Conservation (phyloP, 2,888 invertebrate species). For the Ectobius pallidus region DNA sequence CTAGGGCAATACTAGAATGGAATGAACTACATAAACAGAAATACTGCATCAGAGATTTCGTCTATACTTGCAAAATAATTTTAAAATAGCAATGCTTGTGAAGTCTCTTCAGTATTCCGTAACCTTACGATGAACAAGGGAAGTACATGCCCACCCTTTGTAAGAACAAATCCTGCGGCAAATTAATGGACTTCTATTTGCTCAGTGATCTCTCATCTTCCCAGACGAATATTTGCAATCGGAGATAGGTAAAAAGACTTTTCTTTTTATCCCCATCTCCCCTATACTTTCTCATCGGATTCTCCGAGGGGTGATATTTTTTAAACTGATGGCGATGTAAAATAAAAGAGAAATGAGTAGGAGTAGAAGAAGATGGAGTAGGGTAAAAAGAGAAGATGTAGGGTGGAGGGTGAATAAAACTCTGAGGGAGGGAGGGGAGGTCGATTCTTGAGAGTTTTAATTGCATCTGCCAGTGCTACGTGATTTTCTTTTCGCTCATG, state of each 20-base stretch:
- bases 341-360: slow-evolving; percentile 27
- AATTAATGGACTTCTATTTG: slow-evolving; percentile 25
- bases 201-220: neutral
- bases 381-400: slow-evolving; percentile 20
- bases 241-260: slow-evolving; percentile 17
- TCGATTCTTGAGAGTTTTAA: slow-evolving; percentile 40
- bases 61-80: too few species aligned
- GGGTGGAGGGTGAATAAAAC: slow-evolving; percentile 5
- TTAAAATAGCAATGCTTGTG: too few species aligned
- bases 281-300: neutral
- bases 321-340: slow-evolving; percentile 25
- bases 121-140: too few species aligned
- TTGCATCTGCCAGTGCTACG: slow-evolving; percentile 39
- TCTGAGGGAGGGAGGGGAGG: slow-evolving; percentile 23
- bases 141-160: too few species aligned
- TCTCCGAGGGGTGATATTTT: slow-evolving; percentile 22
- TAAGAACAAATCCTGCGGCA: neutral
- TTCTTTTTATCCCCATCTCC: neutral
- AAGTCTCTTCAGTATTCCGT: too few species aligned
- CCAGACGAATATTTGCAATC: slow-evolving; percentile 20
- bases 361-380: slow-evolving; percentile 1
- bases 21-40: too few species aligned
- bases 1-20: too few species aligned
- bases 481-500: slow-evolving; percentile 37
- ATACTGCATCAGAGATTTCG: too few species aligned